Evolutionary conservation across 2,797 vertebrate genomes (phyloP).

Genomic region (Hybognathus amarus): DNA sequence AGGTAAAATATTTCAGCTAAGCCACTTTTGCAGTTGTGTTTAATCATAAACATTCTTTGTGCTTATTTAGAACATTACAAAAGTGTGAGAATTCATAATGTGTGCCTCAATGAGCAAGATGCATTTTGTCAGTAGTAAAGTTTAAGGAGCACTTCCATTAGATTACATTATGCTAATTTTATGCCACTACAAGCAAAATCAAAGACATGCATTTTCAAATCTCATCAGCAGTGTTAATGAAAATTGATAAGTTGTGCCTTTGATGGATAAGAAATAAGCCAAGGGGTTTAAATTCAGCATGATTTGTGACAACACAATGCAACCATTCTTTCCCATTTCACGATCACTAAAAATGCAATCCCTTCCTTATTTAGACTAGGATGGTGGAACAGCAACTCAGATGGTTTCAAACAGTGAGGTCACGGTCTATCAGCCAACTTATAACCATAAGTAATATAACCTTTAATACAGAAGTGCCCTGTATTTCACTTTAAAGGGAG

Average conservation of each 20-base stretch:
- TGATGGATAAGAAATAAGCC: constrained; percentile 21
- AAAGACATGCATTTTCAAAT: constrained; percentile 38
- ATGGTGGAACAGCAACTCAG: constrained; percentile 10
- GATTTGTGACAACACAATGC: constrained; percentile 17
- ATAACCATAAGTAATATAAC: too few species aligned
- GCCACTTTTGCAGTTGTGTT: not conserved
- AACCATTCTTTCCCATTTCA: constrained; percentile 32
- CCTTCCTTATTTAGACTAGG: not conserved
- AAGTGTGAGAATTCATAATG: constrained; percentile 42
- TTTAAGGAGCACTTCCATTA: constrained; percentile 43
- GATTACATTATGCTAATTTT: constrained; percentile 55
- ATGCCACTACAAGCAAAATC: constrained; percentile 50
- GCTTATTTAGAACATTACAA: constrained; percentile 22
- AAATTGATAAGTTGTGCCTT: constrained; percentile 15
- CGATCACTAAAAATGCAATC: constrained; percentile 3
- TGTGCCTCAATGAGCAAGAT: constrained; percentile 23
- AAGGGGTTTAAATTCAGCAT: not conserved
- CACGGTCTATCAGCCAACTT: constrained; percentile 3
- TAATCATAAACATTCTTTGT: constrained; percentile 26
- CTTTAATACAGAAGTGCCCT: not conserved
- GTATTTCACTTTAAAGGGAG: constrained; percentile 11
- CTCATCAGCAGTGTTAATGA: constrained; percentile 44
- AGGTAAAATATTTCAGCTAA: not conserved
- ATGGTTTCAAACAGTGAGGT: constrained; percentile 29
- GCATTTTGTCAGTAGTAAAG: constrained; percentile 45